phyloP scores from a whole-genome alignment of 2,113 vertebrate species.

The Stictonetta naevosa region DNA sequence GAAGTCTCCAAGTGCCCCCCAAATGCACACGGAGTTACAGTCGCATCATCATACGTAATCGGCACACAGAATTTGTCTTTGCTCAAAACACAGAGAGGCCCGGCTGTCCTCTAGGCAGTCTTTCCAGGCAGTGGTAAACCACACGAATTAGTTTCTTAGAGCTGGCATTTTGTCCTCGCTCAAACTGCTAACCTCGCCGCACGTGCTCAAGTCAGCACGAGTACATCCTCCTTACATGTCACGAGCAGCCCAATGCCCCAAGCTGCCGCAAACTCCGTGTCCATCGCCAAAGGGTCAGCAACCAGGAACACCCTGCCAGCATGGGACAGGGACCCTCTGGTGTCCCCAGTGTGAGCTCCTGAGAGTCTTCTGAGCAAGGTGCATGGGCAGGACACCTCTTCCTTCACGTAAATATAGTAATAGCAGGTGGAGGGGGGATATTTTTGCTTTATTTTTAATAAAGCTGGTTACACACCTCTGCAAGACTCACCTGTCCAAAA shows the following conservation, averaged over 20 bases:
- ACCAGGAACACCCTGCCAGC: neutral
- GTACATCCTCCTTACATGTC: fast-evolving
- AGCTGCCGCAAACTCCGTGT: fast-evolving
- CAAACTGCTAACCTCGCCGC: neutral
- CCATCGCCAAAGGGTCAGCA: neutral
- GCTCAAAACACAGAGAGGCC: neutral
- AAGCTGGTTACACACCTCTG: neutral
- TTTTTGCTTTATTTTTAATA: neutral
- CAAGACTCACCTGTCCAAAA: neutral
- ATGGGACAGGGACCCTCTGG: too few relatives aligned
- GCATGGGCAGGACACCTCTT: neutral
- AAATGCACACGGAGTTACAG: too few relatives aligned
- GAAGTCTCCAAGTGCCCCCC: neutral
- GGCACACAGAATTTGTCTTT: neutral
- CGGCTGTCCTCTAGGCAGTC: neutral
- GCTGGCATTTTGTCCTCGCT: too few relatives aligned
- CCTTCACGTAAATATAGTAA: neutral
- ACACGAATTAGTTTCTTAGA: neutral
- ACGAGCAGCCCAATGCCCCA: neutral
- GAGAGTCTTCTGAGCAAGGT: neutral
- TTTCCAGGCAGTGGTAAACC: neutral
- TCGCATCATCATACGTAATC: fast-evolving
- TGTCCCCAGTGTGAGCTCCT: too few relatives aligned
- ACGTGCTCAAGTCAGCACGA: neutral
- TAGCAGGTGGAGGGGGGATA: neutral